These are phyloP conservation scores for Stegodyphus mimosarum DNA, from an alignment of 1,140 invertebrate genomes.

Conservation along the genomic window DNA sequence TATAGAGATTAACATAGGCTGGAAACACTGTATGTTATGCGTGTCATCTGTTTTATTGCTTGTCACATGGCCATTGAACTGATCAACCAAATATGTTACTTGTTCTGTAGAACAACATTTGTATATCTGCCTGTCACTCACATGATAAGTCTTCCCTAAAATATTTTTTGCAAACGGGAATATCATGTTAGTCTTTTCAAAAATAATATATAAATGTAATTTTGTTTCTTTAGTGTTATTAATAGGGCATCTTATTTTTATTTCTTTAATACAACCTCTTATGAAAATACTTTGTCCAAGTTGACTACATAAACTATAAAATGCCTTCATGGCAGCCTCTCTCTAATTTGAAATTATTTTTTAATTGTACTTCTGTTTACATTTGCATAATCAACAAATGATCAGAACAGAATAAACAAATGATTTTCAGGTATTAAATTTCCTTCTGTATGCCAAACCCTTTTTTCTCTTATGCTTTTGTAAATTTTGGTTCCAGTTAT, in stretches of 20 bases:
- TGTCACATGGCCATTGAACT: slow-evolving; percentile 1
- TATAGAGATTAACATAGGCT: slow-evolving; percentile 40
- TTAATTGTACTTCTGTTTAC: too few relatives aligned
- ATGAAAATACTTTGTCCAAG: slow-evolving; percentile 41
- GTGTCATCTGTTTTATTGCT: slow-evolving; percentile 28
- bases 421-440: too few relatives aligned
- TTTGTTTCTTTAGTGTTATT: slow-evolving; percentile 19
- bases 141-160: too few relatives aligned
- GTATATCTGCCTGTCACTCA: slow-evolving; percentile 1
- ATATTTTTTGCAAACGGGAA: slow-evolving; percentile 8
- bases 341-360: too few relatives aligned
- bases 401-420: too few relatives aligned
- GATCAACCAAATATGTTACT: slow-evolving; percentile 33
- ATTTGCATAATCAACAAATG: too few relatives aligned
- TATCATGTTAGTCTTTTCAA: slow-evolving; percentile 9
- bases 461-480: too few relatives aligned
- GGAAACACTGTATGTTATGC: slow-evolving; percentile 45
- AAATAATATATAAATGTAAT: too few relatives aligned
- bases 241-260: background rate
- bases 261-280: slow-evolving; percentile 39
- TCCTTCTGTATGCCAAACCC: too few relatives aligned
- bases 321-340: slow-evolving; percentile 33
- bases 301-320: slow-evolving; percentile 43
- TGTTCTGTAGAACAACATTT: slow-evolving; percentile 24
- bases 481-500: too few relatives aligned